Percentiles rank a stretch among this genome's conserved stretches.
These are phyloP conservation scores for Echinarachnius parma DNA, from an alignment of 53 echinoderm and acorn worm genomes.

Conservation along the genomic window DNA sequence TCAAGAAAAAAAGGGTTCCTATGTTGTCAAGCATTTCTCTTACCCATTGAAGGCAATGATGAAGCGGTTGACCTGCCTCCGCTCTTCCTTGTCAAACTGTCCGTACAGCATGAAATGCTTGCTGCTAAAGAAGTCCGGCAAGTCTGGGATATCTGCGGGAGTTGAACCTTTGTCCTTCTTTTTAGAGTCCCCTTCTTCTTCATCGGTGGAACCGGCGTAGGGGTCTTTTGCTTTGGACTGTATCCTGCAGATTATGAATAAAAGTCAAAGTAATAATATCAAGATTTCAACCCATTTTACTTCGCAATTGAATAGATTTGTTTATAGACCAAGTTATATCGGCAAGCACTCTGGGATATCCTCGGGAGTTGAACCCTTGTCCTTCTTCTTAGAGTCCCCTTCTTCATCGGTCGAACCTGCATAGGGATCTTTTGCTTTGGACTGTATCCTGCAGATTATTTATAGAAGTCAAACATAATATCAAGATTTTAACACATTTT, in stretches of 20 bases:
- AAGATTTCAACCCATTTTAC: no score
- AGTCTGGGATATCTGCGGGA: constrained; percentile 42
- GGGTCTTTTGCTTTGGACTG: constrained; percentile 16
- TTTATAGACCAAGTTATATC: no score
- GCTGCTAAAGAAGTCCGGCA: constrained; percentile 77
- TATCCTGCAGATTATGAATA: not conserved
- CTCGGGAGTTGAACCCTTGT: not conserved
- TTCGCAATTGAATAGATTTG: no score
- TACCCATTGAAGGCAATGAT: constrained; percentile 92
- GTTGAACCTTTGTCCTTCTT: constrained; percentile 12
- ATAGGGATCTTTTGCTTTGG: constrained; percentile 41
- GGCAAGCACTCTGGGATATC: constrained; percentile 67
- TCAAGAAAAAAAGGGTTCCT: no score
- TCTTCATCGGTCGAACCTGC: constrained; percentile 61
- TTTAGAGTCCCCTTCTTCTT: constrained; percentile 29
- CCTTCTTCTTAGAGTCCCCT: constrained; percentile 4
- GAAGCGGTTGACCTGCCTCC: constrained; percentile 68
- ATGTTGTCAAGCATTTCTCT: no score
- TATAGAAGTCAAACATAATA: no score
- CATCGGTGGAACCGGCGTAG: constrained; percentile 62
- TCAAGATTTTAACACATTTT: no score
- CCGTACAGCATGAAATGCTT: constrained; percentile 86
- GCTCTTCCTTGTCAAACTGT: constrained; percentile 66
- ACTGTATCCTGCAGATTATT: no score
- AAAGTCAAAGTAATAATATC: no score